phyloP scores from a whole-genome alignment of 1,140 invertebrate genomes.

The Marisa cornuarietis region DNA sequence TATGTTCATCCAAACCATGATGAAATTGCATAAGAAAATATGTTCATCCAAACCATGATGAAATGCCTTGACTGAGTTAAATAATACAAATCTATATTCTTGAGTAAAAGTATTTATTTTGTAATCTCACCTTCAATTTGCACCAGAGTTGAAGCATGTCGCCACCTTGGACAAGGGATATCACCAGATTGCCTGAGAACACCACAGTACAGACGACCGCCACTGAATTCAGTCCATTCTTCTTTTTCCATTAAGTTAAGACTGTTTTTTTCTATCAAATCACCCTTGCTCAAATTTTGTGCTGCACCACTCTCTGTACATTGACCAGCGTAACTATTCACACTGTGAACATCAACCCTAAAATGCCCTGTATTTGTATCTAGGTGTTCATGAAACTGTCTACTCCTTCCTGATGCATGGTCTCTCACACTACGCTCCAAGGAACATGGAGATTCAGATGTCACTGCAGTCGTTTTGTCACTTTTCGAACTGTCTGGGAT shows the following conservation, averaged over 20 bases:
- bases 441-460: no score
- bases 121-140: constrained; percentile 42
- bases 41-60: not conserved
- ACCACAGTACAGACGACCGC: constrained; percentile 18
- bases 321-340: no score
- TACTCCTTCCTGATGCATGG: no score
- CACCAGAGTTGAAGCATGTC: constrained; percentile 56
- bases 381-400: no score
- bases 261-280: no score
- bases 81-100: not conserved
- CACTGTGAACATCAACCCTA: no score
- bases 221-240: constrained; percentile 14
- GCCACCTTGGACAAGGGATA: constrained; percentile 58
- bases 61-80: not conserved
- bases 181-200: constrained; percentile 38
- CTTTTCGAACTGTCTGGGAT: no score
- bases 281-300: no score
- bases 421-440: no score
- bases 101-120: not conserved
- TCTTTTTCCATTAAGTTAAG: not conserved
- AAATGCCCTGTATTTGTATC: no score
- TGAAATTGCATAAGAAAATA: constrained; percentile 6
- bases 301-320: no score
- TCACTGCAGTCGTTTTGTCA: no score
- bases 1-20: not conserved